These are phyloP conservation scores for Planiliza haematocheilus DNA, from an alignment of 2,113 vertebrate species.

Conservation along the genomic window DNA sequence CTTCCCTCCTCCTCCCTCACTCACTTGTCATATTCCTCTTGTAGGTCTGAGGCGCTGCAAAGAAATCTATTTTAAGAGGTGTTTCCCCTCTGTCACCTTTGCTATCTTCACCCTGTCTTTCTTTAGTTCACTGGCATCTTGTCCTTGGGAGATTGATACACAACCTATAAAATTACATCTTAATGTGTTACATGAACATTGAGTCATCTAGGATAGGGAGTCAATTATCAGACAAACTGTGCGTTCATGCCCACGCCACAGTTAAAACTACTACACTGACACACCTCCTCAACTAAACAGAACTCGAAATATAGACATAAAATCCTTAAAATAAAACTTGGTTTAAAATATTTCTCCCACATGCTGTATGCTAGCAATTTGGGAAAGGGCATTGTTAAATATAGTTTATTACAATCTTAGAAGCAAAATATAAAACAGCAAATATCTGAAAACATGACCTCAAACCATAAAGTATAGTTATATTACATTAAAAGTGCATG, in stretches of 20 bases:
- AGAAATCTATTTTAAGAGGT: constrained; percentile 73
- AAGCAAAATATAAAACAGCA: too few species aligned
- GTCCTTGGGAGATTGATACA: constrained; percentile 43
- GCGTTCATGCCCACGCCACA: background rate
- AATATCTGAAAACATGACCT: too few species aligned
- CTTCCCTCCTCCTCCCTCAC: constrained; percentile 18
- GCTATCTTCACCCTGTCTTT: constrained; percentile 51
- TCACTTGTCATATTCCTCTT: constrained; percentile 43
- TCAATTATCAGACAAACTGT: background rate
- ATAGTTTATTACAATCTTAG: too few species aligned
- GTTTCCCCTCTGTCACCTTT: constrained; percentile 56
- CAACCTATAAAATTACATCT: constrained; percentile 1
- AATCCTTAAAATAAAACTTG: too few species aligned
- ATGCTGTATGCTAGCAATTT: too few species aligned
- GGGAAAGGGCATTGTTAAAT: too few species aligned
- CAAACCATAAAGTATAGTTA: too few species aligned
- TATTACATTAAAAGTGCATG: too few species aligned
- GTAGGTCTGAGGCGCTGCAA: constrained; percentile 55
- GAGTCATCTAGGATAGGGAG: background rate
- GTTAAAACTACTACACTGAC: too few species aligned
- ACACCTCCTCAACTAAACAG: too few species aligned
- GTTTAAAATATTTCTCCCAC: too few species aligned
- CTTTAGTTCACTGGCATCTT: constrained; percentile 37
- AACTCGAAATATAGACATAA: too few species aligned
- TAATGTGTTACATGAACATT: background rate